These are phyloP conservation scores for Merodon equestris DNA, from an alignment of 2,888 invertebrate species.

Conservation along the genomic window DNA sequence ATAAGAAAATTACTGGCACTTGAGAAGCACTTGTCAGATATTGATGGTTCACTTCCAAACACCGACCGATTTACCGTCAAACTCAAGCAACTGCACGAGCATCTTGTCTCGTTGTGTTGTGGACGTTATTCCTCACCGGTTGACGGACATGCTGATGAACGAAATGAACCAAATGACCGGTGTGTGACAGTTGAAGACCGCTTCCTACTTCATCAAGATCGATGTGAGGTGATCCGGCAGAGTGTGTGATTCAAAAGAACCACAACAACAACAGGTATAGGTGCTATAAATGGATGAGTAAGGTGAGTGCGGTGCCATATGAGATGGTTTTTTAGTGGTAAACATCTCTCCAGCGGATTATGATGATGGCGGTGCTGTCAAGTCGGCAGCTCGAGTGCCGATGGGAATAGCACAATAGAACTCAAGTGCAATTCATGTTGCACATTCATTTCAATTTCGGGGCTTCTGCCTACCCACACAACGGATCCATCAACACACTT, in stretches of 20 bases:
- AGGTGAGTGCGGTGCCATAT: conserved; percentile 59
- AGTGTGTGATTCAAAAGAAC: conserved; percentile 13
- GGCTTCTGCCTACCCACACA: conserved; percentile 1
- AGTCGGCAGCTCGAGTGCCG: conserved; percentile 7
- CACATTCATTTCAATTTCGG: neutral
- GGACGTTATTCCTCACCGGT: neutral
- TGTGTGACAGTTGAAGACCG: conserved; percentile 28
- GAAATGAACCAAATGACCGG: conserved; percentile 27
- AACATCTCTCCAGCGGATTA: conserved; percentile 40
- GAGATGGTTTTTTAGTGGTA: conserved; percentile 49
- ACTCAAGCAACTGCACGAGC: conserved; percentile 21
- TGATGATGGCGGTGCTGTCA: conserved; percentile 37
- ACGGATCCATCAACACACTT: no score
- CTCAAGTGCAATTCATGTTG: conserved; percentile 60
- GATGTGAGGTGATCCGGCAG: no score
- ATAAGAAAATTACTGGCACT: conserved; percentile 69
- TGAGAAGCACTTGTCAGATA: conserved; percentile 66
- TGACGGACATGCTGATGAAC: conserved; percentile 42
- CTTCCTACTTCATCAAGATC: conserved; percentile 6
- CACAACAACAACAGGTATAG: conserved; percentile 10
- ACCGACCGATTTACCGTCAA: conserved; percentile 30
- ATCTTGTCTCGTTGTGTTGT: conserved; percentile 1
- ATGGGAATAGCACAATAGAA: conserved; percentile 41
- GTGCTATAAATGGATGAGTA: conserved; percentile 50
- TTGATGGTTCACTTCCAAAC: conserved; percentile 67